A percentile compares a stretch with the other conserved stretches of the same genome.
Conservation (phyloP, 2,797 vertebrate genomes). For the Gymnoscopelus braueri region DNA sequence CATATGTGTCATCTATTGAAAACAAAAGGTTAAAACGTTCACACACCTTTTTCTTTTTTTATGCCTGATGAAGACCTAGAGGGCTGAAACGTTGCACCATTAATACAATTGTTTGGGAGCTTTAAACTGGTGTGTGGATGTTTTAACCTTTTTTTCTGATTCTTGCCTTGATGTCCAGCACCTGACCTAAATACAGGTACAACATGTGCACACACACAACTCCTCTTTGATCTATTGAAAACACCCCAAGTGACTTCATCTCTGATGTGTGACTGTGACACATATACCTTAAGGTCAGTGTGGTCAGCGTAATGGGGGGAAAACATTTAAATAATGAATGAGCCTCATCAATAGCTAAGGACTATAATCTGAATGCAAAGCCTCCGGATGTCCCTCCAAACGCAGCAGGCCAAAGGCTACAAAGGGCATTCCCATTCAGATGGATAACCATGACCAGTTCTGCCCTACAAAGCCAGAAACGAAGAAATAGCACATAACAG, state of each 20-base stretch:
- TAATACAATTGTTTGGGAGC: no score
- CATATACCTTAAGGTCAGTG: constrained; percentile 41
- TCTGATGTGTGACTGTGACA: constrained; percentile 32
- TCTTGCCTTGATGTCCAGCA: no score
- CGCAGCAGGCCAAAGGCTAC: constrained; percentile 8
- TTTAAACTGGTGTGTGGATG: no score
- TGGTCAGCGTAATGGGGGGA: constrained; percentile 27
- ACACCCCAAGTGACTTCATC: constrained; percentile 12
- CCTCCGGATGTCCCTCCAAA: not conserved
- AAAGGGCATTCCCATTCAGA: not conserved
- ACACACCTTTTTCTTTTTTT: not conserved
- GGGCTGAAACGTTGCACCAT: no score
- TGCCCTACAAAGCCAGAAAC: no score
- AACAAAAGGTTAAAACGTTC: not conserved
- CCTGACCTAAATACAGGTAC: no score
- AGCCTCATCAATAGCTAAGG: constrained; percentile 53
- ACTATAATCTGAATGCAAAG: constrained; percentile 41
- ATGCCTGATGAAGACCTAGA: no score
- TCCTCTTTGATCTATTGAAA: not conserved
- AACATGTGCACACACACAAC: no score
- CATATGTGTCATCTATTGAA: not conserved
- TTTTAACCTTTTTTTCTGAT: no score
- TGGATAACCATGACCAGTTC: not conserved
- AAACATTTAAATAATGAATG: constrained; percentile 65
- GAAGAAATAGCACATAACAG: no score